Conservation (phyloP, 2,797 vertebrate genomes). For the Oreonectes daqikongensis region DNA sequence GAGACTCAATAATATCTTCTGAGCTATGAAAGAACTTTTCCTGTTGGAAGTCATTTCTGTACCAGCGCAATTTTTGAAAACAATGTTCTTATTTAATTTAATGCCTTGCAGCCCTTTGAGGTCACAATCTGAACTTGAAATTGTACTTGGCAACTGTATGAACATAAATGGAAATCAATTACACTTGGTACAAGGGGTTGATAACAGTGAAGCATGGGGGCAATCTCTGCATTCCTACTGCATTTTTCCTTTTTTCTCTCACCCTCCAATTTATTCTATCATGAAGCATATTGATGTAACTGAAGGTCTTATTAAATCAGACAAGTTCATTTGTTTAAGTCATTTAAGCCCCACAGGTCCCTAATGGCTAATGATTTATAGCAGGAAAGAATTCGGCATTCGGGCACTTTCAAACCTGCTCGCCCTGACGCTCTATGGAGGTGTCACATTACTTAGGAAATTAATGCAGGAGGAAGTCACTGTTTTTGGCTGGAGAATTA, state of each 20-base stretch:
- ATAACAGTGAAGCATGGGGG: constrained; percentile 41
- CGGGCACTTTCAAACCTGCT: constrained; percentile 68
- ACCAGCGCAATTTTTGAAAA: constrained; percentile 3
- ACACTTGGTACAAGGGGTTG: constrained; percentile 33
- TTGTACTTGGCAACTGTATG: constrained; percentile 36
- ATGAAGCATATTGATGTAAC: constrained; percentile 71
- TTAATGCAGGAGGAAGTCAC: constrained; percentile 80
- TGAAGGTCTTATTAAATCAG: constrained; percentile 79
- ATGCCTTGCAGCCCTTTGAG: constrained; percentile 17
- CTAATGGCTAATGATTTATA: constrained; percentile 82
- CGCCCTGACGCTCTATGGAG: constrained; percentile 61
- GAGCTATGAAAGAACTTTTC: not conserved
- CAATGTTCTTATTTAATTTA: constrained; percentile 12
- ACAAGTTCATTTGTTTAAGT: constrained; percentile 84
- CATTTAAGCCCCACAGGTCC: constrained; percentile 75
- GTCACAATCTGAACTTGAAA: constrained; percentile 36
- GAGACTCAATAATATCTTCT: not conserved
- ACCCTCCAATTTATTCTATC: constrained; percentile 51
- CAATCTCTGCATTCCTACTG: constrained; percentile 27
- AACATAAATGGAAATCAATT: constrained; percentile 55
- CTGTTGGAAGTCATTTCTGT: not conserved
- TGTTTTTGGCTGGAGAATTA: constrained; percentile 79
- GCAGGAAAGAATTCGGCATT: constrained; percentile 75
- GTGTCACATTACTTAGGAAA: constrained; percentile 79
- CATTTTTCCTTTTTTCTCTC: constrained; percentile 45